Base-by-base conservation (phyloP, 1,140 invertebrate species). In the Drosophila carrolli region DNA sequence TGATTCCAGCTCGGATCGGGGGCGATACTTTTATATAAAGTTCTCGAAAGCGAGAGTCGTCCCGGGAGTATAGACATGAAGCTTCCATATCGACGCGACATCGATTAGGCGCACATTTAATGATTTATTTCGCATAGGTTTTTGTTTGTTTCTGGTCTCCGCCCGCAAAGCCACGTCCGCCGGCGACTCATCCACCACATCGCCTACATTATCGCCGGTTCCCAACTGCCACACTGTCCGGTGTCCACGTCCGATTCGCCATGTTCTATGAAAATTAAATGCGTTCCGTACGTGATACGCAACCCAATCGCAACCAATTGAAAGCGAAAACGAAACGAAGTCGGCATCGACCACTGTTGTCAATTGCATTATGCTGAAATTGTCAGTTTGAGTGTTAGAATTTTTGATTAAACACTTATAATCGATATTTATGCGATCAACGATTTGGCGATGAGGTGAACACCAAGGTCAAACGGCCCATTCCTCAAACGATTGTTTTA, bases 191-290 rank as follows among this genome's bases (percentile, higher is more conserved):
- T 75, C 74, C 57, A 51, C 58, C 82, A 81, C 51, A 74, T 75
- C 60, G 74, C 58, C 60, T 37, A 62, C 37, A 37, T 51, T 51
- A 62, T 41, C 19, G 32, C 40, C 63, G 54, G 32, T 70, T 29
- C 57, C 47, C 67, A 27, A 54, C 50, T 71, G 58, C 68, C 72
- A 67, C 54, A 48, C 23, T 57, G 62, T 75, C 61, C 73, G 40
- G 13, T 57, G 67, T 75, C 63, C 82, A 86, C 79, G 79, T 89
- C 67, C 84, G 79, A 88, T 60, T 86, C 67, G 67, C 83, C 80
- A 88, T 88, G 84, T 89, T 88, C 84, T 89, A 84, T 88, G 84
- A 76, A 88, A 88, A 78, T 84, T 81, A 89, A 88, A 88, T 88
- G 76, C 80, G 84, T 84, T 75, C 74, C 61, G 63, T 67, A 88